Conservation (phyloP, 64 coral and sea anemone genomes). For the Acropora yongei region DNA sequence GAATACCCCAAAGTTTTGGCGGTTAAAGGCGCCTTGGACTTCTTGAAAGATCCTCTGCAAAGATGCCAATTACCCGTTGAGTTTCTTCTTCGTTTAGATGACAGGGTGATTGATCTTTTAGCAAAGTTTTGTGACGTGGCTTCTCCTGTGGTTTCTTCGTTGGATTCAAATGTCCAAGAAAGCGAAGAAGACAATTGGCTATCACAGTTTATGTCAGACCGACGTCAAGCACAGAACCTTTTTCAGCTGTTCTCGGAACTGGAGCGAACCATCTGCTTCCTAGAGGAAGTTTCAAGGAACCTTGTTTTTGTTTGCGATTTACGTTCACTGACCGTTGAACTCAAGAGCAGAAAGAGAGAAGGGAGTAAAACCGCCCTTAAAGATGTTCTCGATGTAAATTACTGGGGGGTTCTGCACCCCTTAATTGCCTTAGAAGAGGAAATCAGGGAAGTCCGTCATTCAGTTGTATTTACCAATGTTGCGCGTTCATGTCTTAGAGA, state of each 20-base stretch:
- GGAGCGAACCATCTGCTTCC: not conserved
- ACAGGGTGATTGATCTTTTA: not conserved
- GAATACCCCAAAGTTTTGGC: not conserved
- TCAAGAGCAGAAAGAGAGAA: not conserved
- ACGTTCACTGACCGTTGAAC: not conserved
- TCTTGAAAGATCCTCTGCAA: not conserved
- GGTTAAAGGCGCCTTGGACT: not conserved
- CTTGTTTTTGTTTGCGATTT: not conserved
- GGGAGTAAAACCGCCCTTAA: not conserved
- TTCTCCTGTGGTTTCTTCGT: not conserved
- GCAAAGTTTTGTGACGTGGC: not conserved
- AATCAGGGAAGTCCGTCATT: not conserved
- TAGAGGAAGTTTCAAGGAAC: not conserved
- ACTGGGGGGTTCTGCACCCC: conserved; percentile 10
- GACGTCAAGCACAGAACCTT: not conserved
- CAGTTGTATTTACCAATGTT: not conserved
- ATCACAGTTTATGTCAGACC: not conserved
- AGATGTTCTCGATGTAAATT: conserved; percentile 1
- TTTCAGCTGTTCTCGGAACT: not conserved
- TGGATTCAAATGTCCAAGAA: not conserved
- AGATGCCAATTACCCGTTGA: not conserved
- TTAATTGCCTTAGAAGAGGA: not conserved
- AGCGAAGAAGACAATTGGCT: not conserved
- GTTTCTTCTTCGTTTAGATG: not conserved
- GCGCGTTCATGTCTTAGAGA: not conserved